These are phyloP conservation scores for Dendrolimus kikuchii DNA, from an alignment of 1,140 invertebrate species.

Conservation along the genomic window DNA sequence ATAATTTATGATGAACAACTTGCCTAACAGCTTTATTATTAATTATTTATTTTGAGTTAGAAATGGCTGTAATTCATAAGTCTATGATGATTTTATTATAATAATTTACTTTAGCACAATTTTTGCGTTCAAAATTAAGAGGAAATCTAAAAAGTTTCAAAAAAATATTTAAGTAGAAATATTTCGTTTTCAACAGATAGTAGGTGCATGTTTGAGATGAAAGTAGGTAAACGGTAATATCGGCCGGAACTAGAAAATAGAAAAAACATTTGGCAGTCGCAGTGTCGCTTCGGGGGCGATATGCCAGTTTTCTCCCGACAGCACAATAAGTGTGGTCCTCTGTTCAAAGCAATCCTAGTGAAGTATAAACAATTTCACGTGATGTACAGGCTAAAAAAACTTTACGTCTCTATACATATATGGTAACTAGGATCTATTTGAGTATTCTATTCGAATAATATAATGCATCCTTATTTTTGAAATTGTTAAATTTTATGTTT, in stretches of 20 bases:
- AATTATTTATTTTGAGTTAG: too few species aligned
- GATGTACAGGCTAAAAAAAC: constrained; percentile 20
- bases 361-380: constrained; percentile 50
- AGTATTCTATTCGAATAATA: too few species aligned
- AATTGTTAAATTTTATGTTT: too few species aligned
- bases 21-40: too few species aligned
- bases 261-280: constrained; percentile 44
- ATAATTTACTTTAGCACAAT: too few species aligned
- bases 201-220: constrained; percentile 7
- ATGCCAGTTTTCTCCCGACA: constrained; percentile 44
- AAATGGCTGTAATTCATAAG: too few species aligned
- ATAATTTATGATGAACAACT: too few species aligned
- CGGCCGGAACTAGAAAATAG: constrained; percentile 23
- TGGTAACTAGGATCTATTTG: too few species aligned
- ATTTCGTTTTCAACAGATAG: constrained; percentile 5
- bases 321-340: constrained; percentile 56
- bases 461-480: too few species aligned
- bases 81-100: too few species aligned
- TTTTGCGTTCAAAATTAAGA: too few species aligned
- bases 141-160: background rate
- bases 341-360: constrained; percentile 58
- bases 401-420: background rate
- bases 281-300: constrained; percentile 32
- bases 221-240: constrained; percentile 53
- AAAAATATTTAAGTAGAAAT: background rate